Percentiles rank a stretch among this genome's conserved stretches.
Conservation (phyloP, 2,888 invertebrate genomes). For the Mesopsocus fuscifrons region DNA sequence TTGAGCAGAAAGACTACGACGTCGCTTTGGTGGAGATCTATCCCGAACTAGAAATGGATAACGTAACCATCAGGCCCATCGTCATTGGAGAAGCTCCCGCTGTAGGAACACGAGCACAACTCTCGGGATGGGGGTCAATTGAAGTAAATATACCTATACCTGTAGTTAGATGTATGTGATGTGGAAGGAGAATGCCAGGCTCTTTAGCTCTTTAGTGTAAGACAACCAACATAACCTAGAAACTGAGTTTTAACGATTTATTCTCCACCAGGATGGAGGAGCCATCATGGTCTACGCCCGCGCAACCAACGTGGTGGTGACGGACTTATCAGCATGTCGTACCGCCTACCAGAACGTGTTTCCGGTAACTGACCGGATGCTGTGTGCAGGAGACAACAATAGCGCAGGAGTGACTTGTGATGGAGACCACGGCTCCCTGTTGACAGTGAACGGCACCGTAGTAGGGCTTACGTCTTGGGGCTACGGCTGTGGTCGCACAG, state of each 20-base stretch:
- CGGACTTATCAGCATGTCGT: background rate
- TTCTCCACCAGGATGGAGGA: background rate
- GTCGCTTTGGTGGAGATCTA: background rate
- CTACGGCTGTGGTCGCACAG: slow-evolving; percentile 20
- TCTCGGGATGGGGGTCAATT: background rate
- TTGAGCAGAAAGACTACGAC: background rate
- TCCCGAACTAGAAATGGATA: background rate
- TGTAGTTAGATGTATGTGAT: too few relatives aligned
- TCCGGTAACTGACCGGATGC: background rate
- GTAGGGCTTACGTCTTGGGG: slow-evolving; percentile 27
- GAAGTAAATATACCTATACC: background rate
- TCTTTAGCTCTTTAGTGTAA: too few relatives aligned
- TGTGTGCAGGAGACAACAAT: background rate
- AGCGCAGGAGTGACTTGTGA: background rate
- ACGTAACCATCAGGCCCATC: background rate
- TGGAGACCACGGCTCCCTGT: background rate
- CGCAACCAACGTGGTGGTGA: background rate
- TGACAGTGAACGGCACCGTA: background rate
- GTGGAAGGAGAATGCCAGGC: too few relatives aligned
- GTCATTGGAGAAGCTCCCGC: background rate
- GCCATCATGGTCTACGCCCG: background rate
- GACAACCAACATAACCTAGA: too few relatives aligned
- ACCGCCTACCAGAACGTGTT: background rate
- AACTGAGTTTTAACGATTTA: too few relatives aligned
- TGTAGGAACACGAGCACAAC: background rate